Base-by-base conservation (phyloP, 2,113 vertebrate genomes). In the Pelusios castaneus region DNA sequence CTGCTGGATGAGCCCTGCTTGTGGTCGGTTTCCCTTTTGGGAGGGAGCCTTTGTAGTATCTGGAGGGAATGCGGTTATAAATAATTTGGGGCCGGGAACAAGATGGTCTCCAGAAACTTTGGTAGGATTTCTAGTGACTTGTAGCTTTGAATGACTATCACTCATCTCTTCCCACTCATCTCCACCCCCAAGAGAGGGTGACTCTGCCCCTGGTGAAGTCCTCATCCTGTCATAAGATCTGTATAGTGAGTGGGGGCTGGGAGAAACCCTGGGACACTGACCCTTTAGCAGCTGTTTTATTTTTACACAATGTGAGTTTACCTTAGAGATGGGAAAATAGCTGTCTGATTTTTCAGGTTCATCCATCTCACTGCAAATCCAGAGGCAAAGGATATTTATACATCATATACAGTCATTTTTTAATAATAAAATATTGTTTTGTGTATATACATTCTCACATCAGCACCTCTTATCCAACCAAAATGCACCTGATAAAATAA, bases 171-270 rank as follows among this genome's bases (percentile, higher is more conserved):
- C 76, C 43, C 41, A 9, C 12, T 78, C 29, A 27, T 41, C 27
- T 29, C 76, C 43, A 5, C 63, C 29, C 24, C 17, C 27, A 29
- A 10, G 47, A 49, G 76, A 78, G 45, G 43, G 27, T 47, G 17
- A 78, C 27, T n/a, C n/a, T 54, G 82, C 49, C 82, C 13, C 75
- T 47, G 51, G 75, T 3, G 34, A 0, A 7, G 78, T 29, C 41
- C 63, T 2, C 13, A 43, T 8, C 63, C 84, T 17, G 67, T 5
- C 54, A 0, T 1, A 63, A 1, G 52, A 24, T 14, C 38, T 80
- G 17, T 27, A 2, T 34, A 29, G 9, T 2, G 24, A 17, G 78
- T 11, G 45, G 67, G 21, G 52, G 47, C 38, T 47, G 0, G 19
- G 89, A 38, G 63, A 52, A n/a, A 6, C 79, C 27, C 12, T 52